Evolutionary conservation across 2,888 invertebrate species (phyloP).

Genomic region (Rotaria sp.): DNA sequence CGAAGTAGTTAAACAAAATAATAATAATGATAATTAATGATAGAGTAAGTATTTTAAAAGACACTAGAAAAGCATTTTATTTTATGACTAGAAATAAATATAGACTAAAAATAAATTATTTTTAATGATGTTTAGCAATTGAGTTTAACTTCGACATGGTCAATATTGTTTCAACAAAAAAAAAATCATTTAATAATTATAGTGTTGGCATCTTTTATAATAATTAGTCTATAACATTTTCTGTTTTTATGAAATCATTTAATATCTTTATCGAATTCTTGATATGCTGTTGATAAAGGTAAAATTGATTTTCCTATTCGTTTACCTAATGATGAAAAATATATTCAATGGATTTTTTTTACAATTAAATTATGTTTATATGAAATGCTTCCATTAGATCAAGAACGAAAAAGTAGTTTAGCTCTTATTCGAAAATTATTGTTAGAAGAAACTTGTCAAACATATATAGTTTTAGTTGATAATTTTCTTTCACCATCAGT

Average conservation of each 20-base stretch:
- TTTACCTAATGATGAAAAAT: neutral
- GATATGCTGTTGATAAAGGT: neutral
- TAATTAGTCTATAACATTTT: neutral
- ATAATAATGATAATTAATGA: too few species aligned
- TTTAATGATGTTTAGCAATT: neutral
- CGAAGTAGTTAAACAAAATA: too few species aligned
- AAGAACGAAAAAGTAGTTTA: neutral
- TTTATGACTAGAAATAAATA: too few species aligned
- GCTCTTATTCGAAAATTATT: neutral
- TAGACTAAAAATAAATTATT: too few species aligned
- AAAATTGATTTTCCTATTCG: neutral
- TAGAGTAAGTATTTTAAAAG: too few species aligned
- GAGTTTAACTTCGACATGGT: neutral
- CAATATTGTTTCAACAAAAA: neutral
- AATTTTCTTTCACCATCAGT: conserved; percentile 13
- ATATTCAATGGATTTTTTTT: neutral
- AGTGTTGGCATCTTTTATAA: neutral
- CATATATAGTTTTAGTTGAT: neutral
- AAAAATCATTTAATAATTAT: neutral
- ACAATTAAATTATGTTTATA: conserved; percentile 24
- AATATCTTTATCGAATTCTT: neutral
- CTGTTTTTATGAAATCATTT: neutral
- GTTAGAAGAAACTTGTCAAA: neutral
- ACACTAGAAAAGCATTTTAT: too few species aligned
- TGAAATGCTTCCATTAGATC: conserved; percentile 14